Evolutionary conservation across 2,888 invertebrate species (phyloP), one percentile per base, ranked within the genome.

Genomic region (Eristalinus aeneus): DNA sequence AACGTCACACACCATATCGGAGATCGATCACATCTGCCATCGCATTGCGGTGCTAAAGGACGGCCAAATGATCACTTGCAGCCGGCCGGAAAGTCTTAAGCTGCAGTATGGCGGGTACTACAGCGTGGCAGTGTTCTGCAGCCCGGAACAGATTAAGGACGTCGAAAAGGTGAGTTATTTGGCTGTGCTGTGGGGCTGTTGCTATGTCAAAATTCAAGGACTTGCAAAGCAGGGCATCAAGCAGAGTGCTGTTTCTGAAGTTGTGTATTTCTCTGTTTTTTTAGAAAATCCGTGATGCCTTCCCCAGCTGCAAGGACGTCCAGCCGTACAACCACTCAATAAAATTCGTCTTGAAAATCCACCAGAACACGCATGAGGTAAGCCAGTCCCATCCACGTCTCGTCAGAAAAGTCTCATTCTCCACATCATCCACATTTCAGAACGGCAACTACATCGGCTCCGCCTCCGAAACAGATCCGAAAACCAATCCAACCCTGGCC

Each of bases 1-100:
- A 1, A 93, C 93, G 0, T 93, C 93, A 1, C 93, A 93, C 84
- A 92, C 92, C 4, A 92, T 93, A 63, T 91, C 92, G 8, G 93
- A 93, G 88, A 92, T 93, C 11, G 93, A 93, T 89, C 89, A 91
- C 34, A 89, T 92, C 36, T 93, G 93, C 64, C 90, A 92, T 89
- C 91, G 92, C 1, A 92, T 93, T 32, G 93, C 91, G 1, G 91
- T 93, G 5, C 88, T 93, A 9, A 91, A 91, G 71, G 91, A 92
- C 31, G 93, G 93, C 0, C 90, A 91, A 71, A 90, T 93, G 74
- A 89, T 92, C 20, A 91, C 91, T 53, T 91, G 90, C 87, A 92
- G 91, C 27, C 90, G 90, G 68, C 92, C 92, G 4, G 89, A 90
- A 23, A 90, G 89, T 74, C 88, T 93, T 10, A 91, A 91, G 67